These are phyloP conservation scores for Limnephilus rhombicus DNA, from an alignment of 2,888 invertebrate genomes.

Conservation along the genomic window DNA sequence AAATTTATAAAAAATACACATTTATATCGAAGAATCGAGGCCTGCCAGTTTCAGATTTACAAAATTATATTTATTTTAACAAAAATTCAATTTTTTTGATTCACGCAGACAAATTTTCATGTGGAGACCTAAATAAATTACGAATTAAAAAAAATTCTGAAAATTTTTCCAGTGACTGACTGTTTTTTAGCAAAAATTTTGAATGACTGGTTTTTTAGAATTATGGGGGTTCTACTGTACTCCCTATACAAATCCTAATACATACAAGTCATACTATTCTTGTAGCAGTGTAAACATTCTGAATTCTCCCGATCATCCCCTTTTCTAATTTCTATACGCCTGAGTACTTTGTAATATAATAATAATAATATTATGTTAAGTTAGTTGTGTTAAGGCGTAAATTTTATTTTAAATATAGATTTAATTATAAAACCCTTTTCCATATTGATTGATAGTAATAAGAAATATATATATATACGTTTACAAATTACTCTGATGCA, in stretches of 20 bases:
- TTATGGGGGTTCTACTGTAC: not conserved
- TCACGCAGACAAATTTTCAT: too few relatives aligned
- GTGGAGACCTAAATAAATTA: too few relatives aligned
- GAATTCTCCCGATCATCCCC: not conserved
- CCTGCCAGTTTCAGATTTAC: too few relatives aligned
- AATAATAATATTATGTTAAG: not conserved
- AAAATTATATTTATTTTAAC: too few relatives aligned
- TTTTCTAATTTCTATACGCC: conserved; percentile 4
- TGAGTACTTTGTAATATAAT: conserved; percentile 42
- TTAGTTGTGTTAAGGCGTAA: conserved; percentile 27
- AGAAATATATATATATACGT: conserved; percentile 15
- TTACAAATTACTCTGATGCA: conserved; percentile 22
- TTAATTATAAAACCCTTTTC: conserved; percentile 8
- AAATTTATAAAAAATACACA: too few relatives aligned
- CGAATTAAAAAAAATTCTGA: too few relatives aligned
- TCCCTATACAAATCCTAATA: not conserved
- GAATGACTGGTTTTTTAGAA: too few relatives aligned
- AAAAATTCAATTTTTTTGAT: too few relatives aligned
- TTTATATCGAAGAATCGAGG: too few relatives aligned
- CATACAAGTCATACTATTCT: not conserved
- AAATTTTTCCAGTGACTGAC: too few relatives aligned
- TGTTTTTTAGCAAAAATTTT: too few relatives aligned
- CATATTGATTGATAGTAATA: conserved; percentile 19
- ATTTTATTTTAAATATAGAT: conserved; percentile 17
- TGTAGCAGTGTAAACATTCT: not conserved